A percentile compares a stretch with the other conserved stretches of the same genome.
These are phyloP conservation scores for Callipepla californica DNA, from an alignment of 2,113 vertebrate genomes.

Conservation along the genomic window DNA sequence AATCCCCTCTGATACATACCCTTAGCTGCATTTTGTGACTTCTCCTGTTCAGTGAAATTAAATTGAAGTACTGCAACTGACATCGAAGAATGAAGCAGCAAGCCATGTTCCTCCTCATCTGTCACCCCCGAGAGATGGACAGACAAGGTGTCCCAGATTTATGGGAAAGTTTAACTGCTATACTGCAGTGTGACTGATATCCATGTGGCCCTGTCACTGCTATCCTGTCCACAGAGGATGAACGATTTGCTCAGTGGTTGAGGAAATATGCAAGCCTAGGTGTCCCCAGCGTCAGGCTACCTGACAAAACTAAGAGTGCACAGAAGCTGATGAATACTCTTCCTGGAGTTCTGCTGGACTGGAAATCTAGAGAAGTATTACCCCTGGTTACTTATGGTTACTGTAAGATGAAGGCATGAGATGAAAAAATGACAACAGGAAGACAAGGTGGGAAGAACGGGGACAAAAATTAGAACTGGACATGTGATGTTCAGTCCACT, in stretches of 20 bases:
- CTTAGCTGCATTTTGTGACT: accelerated
- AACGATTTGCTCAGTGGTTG: background rate
- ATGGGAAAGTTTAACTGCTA: background rate
- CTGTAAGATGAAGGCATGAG: background rate
- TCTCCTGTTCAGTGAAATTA: background rate
- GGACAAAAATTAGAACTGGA: background rate
- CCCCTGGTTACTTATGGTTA: background rate
- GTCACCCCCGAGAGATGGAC: background rate
- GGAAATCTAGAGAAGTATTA: background rate
- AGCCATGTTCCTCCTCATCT: background rate
- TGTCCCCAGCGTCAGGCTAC: background rate
- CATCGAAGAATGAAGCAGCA: accelerated
- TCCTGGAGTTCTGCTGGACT: background rate
- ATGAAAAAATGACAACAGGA: background rate
- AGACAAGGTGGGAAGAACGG: background rate
- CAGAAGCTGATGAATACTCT: no score
- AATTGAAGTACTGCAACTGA: background rate
- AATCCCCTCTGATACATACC: accelerated
- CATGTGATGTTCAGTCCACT: no score
- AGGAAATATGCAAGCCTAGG: background rate
- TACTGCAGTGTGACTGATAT: accelerated
- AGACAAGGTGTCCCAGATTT: background rate
- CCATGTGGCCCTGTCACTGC: accelerated
- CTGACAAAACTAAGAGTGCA: background rate
- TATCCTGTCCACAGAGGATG: no score